Conservation (phyloP, 2,797 vertebrate species). For the Champsocephalus esox region DNA sequence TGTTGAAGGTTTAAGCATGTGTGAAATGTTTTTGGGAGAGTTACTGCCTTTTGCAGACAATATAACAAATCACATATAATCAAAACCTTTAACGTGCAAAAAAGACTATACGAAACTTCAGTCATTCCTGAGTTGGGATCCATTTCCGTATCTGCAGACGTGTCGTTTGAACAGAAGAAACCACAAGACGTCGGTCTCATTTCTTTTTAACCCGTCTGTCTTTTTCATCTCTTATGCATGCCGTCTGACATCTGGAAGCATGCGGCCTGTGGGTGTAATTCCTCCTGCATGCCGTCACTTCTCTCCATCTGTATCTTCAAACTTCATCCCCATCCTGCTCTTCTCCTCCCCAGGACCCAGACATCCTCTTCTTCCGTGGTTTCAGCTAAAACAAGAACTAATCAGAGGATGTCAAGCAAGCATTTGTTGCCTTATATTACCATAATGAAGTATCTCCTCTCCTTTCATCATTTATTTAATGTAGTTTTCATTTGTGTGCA, state of each 20-base stretch:
- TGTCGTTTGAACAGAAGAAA: neutral
- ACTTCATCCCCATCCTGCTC: slow-evolving; percentile 69
- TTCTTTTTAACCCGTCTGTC: neutral
- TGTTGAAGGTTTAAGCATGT: too few species aligned
- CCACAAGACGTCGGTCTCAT: slow-evolving; percentile 10
- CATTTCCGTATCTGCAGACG: neutral
- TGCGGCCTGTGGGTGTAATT: slow-evolving; percentile 48
- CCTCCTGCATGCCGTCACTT: slow-evolving; percentile 59
- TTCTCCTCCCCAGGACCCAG: slow-evolving; percentile 82
- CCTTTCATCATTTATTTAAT: slow-evolving; percentile 10
- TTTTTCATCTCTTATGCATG: slow-evolving; percentile 58
- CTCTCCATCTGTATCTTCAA: slow-evolving; percentile 42
- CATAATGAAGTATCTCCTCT: slow-evolving; percentile 6
- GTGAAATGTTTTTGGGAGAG: too few species aligned
- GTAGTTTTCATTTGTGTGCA: slow-evolving; percentile 5
- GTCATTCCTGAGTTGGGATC: neutral
- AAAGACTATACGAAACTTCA: neutral
- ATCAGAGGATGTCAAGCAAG: slow-evolving; percentile 50
- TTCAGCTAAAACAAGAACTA: slow-evolving; percentile 84
- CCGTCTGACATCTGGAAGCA: slow-evolving; percentile 51
- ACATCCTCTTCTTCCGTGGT: slow-evolving; percentile 87
- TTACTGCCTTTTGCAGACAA: neutral
- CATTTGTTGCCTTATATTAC: slow-evolving; percentile 18
- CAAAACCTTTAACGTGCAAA: neutral
- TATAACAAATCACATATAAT: neutral